These are phyloP conservation scores for Asobara japonica DNA, from an alignment of 1,140 invertebrate genomes.

Conservation along the genomic window DNA sequence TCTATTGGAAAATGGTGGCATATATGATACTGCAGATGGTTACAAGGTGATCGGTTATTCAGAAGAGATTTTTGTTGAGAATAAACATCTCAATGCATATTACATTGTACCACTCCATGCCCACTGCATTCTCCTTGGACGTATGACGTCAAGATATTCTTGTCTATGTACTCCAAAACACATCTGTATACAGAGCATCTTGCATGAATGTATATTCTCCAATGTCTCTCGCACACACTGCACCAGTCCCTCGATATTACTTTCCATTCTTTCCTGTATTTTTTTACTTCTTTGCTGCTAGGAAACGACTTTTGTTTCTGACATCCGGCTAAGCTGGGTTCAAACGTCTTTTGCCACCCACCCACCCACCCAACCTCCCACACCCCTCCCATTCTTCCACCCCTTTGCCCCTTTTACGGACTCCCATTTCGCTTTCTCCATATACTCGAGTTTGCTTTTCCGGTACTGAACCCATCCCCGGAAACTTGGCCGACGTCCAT, in stretches of 20 bases:
- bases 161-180: slow-evolving; percentile 5
- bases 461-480: background rate
- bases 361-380: too few species aligned
- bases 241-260: slow-evolving; percentile 23
- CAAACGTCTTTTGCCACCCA: slow-evolving; percentile 1
- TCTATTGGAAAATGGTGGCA: background rate
- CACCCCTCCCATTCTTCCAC: too few species aligned
- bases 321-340: slow-evolving; percentile 21
- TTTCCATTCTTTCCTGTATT: slow-evolving; percentile 16
- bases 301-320: slow-evolving; percentile 28
- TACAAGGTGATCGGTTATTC: background rate
- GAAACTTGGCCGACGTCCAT: slow-evolving; percentile 10
- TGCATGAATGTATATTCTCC: slow-evolving; percentile 16
- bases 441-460: background rate
- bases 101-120: background rate
- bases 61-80: background rate
- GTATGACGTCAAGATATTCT: slow-evolving; percentile 4
- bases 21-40: background rate
- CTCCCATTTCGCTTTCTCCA: background rate
- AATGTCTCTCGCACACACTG: slow-evolving; percentile 7
- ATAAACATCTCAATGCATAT: background rate
- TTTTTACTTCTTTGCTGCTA: background rate
- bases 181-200: slow-evolving; percentile 1
- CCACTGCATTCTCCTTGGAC: background rate
- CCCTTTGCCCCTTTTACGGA: background rate